Base-by-base conservation (phyloP, 2,888 invertebrate genomes). In the Eustalomyia histrio region DNA sequence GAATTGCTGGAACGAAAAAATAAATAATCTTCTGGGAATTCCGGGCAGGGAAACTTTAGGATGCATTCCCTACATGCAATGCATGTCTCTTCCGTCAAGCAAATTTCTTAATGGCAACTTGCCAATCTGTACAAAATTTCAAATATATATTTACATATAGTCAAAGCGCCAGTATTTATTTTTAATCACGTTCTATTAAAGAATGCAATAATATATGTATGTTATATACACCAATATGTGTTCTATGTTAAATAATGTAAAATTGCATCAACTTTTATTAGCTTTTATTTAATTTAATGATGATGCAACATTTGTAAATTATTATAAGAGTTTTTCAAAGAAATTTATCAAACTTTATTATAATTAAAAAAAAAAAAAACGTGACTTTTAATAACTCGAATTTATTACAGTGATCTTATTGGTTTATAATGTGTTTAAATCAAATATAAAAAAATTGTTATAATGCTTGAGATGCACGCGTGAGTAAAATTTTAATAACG, bases 81-180 rank as follows among this genome's bases (percentile, higher is more conserved):
- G 35, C 24, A 9, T 29, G 67, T 29, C 33, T 65, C 53, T 61
- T 76, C 60, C 71, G 33, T 50, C 18, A 58, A 74, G 50, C 17
- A 60, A 24, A 14, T 35, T 63, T 39, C 71, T 55, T 52, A 9
- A 39, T 80, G 80, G 76, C 73, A 76, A 60, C 24, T 73, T 80
- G 80, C 80, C 80, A 80, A 78, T 39, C 6, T 3, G 53, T 43
- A 64, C 64, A 9, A 12, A n/a, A 52, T 53, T 76, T 64, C 12
- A 47, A 33, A 47, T 29, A 29, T 29, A 55, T 39, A 52, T 67
- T 55, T 18, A 47, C 35, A 33, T 43, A n/a, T 33, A 16, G 21
- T 33, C 2, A 53, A 43, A 55, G 64, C 64, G 69, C 69, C 65
- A 55, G 10, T 16, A 18, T 33, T 60, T 75, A 61, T 72, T 75